Percentiles rank a stretch among this genome's conserved stretches.
Conservation (phyloP, 1,140 invertebrate genomes). For the Caerostris darwini region DNA sequence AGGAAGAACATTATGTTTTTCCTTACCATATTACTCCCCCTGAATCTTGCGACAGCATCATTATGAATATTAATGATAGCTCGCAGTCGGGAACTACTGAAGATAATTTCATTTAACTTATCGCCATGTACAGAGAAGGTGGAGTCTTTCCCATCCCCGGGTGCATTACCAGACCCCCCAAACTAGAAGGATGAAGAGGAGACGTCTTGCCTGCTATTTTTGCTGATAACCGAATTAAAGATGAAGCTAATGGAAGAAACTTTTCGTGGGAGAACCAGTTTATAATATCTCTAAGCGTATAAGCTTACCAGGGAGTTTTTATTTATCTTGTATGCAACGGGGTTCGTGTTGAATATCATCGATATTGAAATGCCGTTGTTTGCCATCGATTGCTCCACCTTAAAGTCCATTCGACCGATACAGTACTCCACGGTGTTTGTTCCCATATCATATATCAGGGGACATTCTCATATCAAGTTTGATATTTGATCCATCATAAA, state of each 20-base stretch:
- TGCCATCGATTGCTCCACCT: not conserved
- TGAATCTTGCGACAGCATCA: conserved; percentile 38
- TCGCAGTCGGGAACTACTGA: conserved; percentile 27
- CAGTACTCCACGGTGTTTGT: not conserved
- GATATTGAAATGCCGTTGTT: not conserved
- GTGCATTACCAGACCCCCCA: conserved; percentile 30
- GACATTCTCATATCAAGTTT: not conserved
- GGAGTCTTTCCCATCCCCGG: not conserved
- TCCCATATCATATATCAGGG: not conserved
- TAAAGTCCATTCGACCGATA: not conserved
- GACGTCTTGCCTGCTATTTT: conserved; percentile 36
- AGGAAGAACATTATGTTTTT: conserved; percentile 58
- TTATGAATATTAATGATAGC: conserved; percentile 72
- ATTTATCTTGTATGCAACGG: not conserved
- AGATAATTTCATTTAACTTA: conserved; percentile 75
- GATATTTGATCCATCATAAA: not conserved
- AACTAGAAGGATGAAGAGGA: conserved; percentile 3
- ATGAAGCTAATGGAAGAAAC: conserved; percentile 59
- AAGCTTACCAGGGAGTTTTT: not conserved
- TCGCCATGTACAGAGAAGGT: conserved; percentile 26
- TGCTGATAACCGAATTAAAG: conserved; percentile 66
- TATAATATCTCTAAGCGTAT: not conserved
- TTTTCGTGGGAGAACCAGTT: conserved; percentile 25
- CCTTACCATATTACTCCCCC: not conserved
- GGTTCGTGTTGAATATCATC: conserved; percentile 4